Conservation (phyloP, 2,888 invertebrate species). For the Scrobipalpa costella region DNA sequence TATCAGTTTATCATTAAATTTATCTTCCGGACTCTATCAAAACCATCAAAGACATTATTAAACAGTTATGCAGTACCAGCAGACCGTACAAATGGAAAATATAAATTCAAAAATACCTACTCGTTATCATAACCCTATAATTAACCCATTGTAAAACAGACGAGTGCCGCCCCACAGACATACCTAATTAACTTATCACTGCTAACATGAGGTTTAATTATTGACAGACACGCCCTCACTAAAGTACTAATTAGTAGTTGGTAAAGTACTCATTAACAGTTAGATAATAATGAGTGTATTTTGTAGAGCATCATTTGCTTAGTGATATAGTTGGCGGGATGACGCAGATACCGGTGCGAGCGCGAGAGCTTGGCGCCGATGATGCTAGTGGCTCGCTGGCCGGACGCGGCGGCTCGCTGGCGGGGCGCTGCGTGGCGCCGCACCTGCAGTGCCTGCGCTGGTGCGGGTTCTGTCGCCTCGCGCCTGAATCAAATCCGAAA, state of each 20-base stretch:
- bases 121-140: neutral
- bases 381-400: neutral
- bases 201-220: neutral
- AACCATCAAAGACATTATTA: too few relatives aligned
- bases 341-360: neutral
- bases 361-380: neutral
- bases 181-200: neutral
- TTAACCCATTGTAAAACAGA: neutral
- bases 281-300: neutral
- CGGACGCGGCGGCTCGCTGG: slow-evolving; percentile 6
- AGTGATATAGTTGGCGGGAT: neutral
- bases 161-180: neutral
- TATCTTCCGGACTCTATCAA: too few relatives aligned
- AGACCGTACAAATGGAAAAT: too few relatives aligned
- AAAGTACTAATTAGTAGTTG: slow-evolving; percentile 2
- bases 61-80: too few relatives aligned
- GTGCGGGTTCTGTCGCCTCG: slow-evolving; percentile 43
- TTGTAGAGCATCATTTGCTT: neutral
- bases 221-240: neutral
- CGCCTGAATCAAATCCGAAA: slow-evolving; percentile 33
- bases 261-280: neutral
- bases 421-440: slow-evolving; percentile 40
- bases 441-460: slow-evolving; percentile 44
- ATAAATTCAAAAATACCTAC: too few relatives aligned
- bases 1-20: too few relatives aligned